Base-by-base conservation (phyloP, 2,113 vertebrate species). In the Helogale parvula region DNA sequence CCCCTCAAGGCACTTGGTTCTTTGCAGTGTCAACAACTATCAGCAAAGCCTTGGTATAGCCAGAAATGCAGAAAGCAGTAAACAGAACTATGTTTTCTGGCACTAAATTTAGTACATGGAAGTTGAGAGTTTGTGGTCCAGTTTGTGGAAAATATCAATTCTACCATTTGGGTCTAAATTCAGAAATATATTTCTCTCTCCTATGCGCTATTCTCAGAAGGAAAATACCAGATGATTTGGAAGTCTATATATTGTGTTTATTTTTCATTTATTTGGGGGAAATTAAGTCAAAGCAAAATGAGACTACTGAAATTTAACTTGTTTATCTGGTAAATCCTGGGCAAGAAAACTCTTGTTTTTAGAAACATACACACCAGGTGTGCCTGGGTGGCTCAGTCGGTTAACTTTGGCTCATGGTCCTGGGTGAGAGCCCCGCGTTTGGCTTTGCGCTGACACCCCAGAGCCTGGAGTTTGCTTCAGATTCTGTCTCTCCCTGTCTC, bases 61-160 rank as follows among this genome's bases (percentile, higher is more conserved):
- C 66, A 23, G 54, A 63, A 84, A 92, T 16, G 33, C 45, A 81
- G 74, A 94, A 52, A 74, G 29, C 25, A 87, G 31, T 82, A 57
- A 84, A 82, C 11, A 68, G 27, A 66, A 14, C 8, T 71, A 47
- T 35, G 3, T 25, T 23, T 60, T 94, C 90, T 93, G 35, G 7
- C 57, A 80, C 35, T 45, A 47, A 94, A 65, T 82, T 94, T 89
- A 54, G 27, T 45, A 96, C 2, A 27, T 8, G 4, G 5, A 66
- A 45, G 6, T 72, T 66, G n/a, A 93, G 68, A 85, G 38, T 35
- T 80, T 19, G 41, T 57, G 35, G 41, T 81, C 63, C 54, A 81
- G 13, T 84, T 54, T 92, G 41, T 19, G 23, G 66, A 91, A 91
- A 96, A 68, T 77, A 60, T 45, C 41, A 90, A 86, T 77, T 94